Evolutionary conservation across 1,140 invertebrate species (phyloP), one percentile per base, ranked within the genome.

Genomic region (Dysdera silvatica): DNA sequence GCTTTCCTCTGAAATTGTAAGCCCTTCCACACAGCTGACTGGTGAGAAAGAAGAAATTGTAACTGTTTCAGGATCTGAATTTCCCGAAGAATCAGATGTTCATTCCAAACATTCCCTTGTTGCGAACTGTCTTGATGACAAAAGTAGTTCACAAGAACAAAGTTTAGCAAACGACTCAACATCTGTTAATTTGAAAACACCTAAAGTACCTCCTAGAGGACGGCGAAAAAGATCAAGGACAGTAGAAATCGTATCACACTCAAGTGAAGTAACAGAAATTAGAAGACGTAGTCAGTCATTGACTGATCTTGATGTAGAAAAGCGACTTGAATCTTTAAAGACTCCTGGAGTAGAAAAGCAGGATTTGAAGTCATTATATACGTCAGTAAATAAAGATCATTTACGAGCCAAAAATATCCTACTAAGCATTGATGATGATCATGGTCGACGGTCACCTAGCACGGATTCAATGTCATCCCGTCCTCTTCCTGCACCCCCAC

Each of bases 401-500:
- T 53, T 53, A 48, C 26, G 20, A 16, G 26, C 12, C 5, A 28
- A 24, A 8, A 48, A 18, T 20, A 48, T 14, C 16, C 16, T 24
- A 23, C 26, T 14, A 43, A 59, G 49, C 10, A 16, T 33, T 26
- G 32, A 49, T 23, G n/a, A 12, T 61, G 32, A 43, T 20, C 24
- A n/a, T 49, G 41, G 14, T 29, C 47, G 33, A 14, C 24, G 43
- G 43, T 63, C 60, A 24, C 33, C 48, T 20, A 65, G 52, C 47
- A 18, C 20, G 24, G 47, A 61, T 16, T 43, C 33, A 23, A 24
- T 60, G n/a, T 51, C 43, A 37, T 20, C 31, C 33, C 48, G 63
- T 14, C 63, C 63, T 12, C 33, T 65, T 31, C 63, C 63, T 33
- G 53, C 63, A 16, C 66, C 62, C 20, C 51, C 62, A 16, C 66